A percentile compares a stretch with the other conserved stretches of the same genome.
Evolutionary conservation across 2,113 vertebrate genomes (phyloP).

Genomic region (Leucoraja erinaceus): DNA sequence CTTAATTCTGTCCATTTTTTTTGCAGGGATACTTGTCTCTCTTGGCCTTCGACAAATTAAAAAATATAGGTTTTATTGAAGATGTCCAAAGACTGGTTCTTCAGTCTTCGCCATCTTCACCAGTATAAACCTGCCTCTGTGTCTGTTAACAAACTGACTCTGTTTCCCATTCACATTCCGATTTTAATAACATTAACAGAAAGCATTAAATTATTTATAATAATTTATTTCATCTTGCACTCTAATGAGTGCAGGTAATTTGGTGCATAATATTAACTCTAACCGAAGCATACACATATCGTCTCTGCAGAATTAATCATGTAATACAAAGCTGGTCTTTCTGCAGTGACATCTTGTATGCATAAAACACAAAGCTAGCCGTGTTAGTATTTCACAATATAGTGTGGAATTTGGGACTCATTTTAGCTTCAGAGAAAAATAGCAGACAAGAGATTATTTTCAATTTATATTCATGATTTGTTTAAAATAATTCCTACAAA

Average conservation of each 20-base stretch:
- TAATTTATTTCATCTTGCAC: not conserved
- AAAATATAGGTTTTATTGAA: constrained; percentile 50
- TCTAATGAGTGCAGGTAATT: not conserved
- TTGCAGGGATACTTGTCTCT: constrained; percentile 55
- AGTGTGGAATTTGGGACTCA: not conserved
- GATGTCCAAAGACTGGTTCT: constrained; percentile 50
- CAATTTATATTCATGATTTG: not conserved
- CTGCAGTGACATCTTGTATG: not conserved
- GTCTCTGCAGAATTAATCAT: not conserved
- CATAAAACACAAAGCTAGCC: not conserved
- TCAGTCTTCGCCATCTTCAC: constrained; percentile 41
- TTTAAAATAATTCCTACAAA: not conserved
- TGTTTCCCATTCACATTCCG: not conserved
- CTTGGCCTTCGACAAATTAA: constrained; percentile 48
- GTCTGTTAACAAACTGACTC: constrained; percentile 3
- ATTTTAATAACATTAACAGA: not conserved
- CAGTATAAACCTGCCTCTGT: constrained; percentile 44
- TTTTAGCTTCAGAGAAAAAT: not conserved
- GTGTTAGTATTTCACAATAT: not conserved
- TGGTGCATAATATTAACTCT: not conserved
- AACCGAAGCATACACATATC: not conserved
- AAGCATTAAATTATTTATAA: constrained; percentile 13
- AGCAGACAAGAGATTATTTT: not conserved
- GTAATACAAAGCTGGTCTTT: not conserved
- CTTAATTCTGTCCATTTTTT: not conserved